These are phyloP conservation scores for Takifugu ocellatus DNA, from an alignment of 2,797 vertebrate genomes.

Conservation along the genomic window DNA sequence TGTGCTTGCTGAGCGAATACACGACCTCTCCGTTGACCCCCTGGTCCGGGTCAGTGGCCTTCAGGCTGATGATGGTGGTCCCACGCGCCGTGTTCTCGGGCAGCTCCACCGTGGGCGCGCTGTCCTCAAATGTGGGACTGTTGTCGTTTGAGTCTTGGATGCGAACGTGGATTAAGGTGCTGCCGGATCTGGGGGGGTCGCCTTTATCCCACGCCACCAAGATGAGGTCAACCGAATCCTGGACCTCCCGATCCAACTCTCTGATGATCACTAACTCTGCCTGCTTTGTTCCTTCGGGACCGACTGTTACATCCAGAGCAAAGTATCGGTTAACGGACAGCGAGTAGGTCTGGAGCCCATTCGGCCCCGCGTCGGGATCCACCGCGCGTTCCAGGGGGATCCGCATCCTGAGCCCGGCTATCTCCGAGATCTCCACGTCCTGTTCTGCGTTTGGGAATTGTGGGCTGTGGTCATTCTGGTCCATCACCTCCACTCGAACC, in stretches of 20 bases:
- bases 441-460: slow-evolving; percentile 78
- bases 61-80: slow-evolving; percentile 82
- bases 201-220: slow-evolving; percentile 87
- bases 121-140: slow-evolving; percentile 85
- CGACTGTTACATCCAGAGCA: slow-evolving; percentile 77
- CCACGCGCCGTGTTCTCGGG: slow-evolving; percentile 80
- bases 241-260: slow-evolving; percentile 87
- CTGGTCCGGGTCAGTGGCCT: slow-evolving; percentile 87
- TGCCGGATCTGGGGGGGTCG: slow-evolving; percentile 84
- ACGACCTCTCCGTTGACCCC: slow-evolving; percentile 89
- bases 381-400: slow-evolving; percentile 86
- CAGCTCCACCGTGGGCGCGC: slow-evolving; percentile 78
- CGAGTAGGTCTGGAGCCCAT: slow-evolving; percentile 79
- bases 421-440: slow-evolving; percentile 92
- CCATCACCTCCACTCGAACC: slow-evolving; percentile 86
- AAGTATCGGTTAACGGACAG: slow-evolving; percentile 87
- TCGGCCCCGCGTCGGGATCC: slow-evolving; percentile 82
- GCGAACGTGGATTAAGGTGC: slow-evolving; percentile 80
- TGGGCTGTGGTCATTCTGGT: slow-evolving; percentile 88
- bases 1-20: slow-evolving; percentile 86
- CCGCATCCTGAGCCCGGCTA: slow-evolving; percentile 78
- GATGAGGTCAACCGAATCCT: slow-evolving; percentile 80
- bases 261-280: slow-evolving; percentile 85
- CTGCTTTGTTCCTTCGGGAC: slow-evolving; percentile 80
- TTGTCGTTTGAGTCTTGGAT: slow-evolving; percentile 93